Percentiles rank a stretch among this genome's conserved stretches.
Evolutionary conservation across 2,888 invertebrate species (phyloP).

Genomic region (Cerastis leucographa): DNA sequence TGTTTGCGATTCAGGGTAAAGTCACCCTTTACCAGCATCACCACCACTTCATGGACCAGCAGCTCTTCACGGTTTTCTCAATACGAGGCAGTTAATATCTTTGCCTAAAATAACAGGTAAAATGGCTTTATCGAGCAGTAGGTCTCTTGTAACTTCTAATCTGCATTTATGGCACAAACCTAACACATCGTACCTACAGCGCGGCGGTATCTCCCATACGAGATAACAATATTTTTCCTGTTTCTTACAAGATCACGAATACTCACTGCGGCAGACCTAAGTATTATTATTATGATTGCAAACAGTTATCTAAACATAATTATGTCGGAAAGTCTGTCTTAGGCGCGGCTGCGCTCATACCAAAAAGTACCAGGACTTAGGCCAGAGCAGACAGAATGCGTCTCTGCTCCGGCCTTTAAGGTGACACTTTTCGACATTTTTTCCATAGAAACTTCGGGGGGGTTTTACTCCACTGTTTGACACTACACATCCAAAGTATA

Average conservation of each 20-base stretch:
- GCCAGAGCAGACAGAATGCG: not conserved
- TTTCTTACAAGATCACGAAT: slow-evolving; percentile 30
- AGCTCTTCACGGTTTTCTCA: not conserved
- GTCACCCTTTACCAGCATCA: not conserved
- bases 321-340: slow-evolving; percentile 1
- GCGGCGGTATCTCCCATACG: slow-evolving; percentile 22
- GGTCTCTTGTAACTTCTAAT: slow-evolving; percentile 1
- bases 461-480: too few relatives aligned
- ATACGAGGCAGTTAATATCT: not conserved
- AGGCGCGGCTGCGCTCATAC: not conserved
- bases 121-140: not conserved
- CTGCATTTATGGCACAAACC: slow-evolving; percentile 15
- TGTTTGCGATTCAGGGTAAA: not conserved
- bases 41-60: not conserved
- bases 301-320: slow-evolving; percentile 23
- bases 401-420: not conserved
- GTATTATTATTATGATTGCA: slow-evolving; percentile 18
- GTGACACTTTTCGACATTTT: too few relatives aligned
- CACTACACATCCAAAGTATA: too few relatives aligned
- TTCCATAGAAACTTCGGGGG: too few relatives aligned
- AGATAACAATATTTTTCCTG: slow-evolving; percentile 38
- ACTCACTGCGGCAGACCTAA: not conserved
- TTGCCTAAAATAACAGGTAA: slow-evolving; percentile 5
- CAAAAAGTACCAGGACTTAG: slow-evolving; percentile 1
- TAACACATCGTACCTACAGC: slow-evolving; percentile 11